Base-by-base conservation (phyloP, 2,888 invertebrate genomes). In the Hyles lineata region DNA sequence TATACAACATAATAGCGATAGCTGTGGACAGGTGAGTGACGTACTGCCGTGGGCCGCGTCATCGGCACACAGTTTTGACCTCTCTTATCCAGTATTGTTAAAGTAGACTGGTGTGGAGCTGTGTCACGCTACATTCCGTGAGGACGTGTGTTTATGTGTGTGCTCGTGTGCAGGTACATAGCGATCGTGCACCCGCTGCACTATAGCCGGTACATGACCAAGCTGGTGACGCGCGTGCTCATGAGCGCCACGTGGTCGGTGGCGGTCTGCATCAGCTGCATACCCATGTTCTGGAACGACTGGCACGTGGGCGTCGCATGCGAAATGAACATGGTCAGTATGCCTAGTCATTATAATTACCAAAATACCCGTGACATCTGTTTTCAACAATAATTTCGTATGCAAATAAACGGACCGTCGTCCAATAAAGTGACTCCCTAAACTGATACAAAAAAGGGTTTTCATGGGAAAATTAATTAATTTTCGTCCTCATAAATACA, bases 161-260 rank as follows among this genome's bases (percentile, higher is more conserved):
- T 69, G 43, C 60, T 43, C 43, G 11, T 43, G 43, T 43, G 29
- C 90, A 95, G 96, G 81, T 98, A 97, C 87, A 95, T 97, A 79
- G 97, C 97, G 0, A 97, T 98, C 80, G 96, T 97, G 67, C 96
- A 97, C 89, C 97, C 98, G 15, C 93, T 98, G 78, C 96, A 97
- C 89, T 97, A 98, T 90, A 96, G 96, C 86, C 95, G 96, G 85
- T 96, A 96, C 87, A 96, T 97, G 96, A 97, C 96, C n/a, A 96
- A 96, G 82, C 92, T 95, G 79, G 94, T 96, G 72, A 96, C 97
- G 43, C 84, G 95, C 73, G 84, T 95, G 71, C 95, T 97, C 71
- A 96, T 97, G 87, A 91, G 95, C 69, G 87, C 95, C 74, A 97
- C 96, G 50, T 97, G 97, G 97, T 89, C 95, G 3, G 88, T 95